A percentile compares a stretch with the other conserved stretches of the same genome.
Evolutionary conservation across 2,113 vertebrate species (phyloP).

Genomic region (Megaleporinus macrocephalus): DNA sequence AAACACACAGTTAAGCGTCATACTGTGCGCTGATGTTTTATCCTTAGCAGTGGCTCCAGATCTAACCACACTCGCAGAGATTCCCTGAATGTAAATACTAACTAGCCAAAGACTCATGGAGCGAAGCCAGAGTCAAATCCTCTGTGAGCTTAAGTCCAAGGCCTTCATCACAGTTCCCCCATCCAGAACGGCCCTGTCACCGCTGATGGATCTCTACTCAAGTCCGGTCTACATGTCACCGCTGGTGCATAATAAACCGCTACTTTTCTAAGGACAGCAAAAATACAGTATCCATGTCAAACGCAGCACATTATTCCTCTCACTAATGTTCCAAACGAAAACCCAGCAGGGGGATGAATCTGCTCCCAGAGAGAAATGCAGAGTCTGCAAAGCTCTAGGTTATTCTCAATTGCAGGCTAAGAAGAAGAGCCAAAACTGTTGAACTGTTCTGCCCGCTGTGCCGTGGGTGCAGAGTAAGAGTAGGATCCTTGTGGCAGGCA

Average conservation of each 20-base stretch:
- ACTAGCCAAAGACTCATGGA: background rate
- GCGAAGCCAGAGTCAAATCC: background rate
- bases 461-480: constrained; percentile 15
- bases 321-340: constrained; percentile 42
- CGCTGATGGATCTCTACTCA: constrained; percentile 60
- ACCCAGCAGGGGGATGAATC: constrained; percentile 31
- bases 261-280: background rate
- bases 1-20: background rate
- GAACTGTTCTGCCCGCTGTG: background rate
- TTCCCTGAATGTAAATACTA: constrained; percentile 8
- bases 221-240: constrained; percentile 31
- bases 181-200: constrained; percentile 59
- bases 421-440: constrained; percentile 4
- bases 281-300: constrained; percentile 48
- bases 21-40: background rate
- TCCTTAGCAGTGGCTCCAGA: background rate
- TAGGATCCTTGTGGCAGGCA: constrained; percentile 20
- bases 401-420: background rate
- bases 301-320: constrained; percentile 17
- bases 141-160: constrained; percentile 45
- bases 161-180: constrained; percentile 53
- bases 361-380: background rate
- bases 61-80: background rate
- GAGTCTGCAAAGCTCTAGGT: constrained; percentile 1
- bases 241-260: constrained; percentile 44